Conservation (phyloP, 2,797 vertebrate species). For the Mastacembelus armatus region DNA sequence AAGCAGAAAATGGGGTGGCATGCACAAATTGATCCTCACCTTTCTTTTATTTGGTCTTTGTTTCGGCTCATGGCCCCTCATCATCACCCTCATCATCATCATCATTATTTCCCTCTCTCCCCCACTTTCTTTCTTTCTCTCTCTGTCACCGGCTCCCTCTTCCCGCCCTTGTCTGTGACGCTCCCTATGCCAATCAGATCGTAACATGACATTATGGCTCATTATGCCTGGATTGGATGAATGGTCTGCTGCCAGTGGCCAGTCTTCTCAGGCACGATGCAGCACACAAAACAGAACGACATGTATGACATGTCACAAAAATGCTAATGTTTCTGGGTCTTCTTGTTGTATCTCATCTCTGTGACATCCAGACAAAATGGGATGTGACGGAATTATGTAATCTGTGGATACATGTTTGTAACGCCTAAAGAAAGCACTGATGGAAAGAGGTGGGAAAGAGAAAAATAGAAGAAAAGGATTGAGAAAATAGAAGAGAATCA, state of each 20-base stretch:
- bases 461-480: constrained; percentile 20
- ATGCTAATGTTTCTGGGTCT: constrained; percentile 44
- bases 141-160: constrained; percentile 46
- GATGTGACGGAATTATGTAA: constrained; percentile 42
- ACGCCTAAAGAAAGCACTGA: constrained; percentile 40
- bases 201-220: constrained; percentile 72
- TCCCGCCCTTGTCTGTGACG: constrained; percentile 61
- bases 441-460: constrained; percentile 39
- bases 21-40: constrained; percentile 68
- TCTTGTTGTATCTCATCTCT: constrained; percentile 36
- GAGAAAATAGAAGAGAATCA: constrained; percentile 39
- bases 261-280: constrained; percentile 17
- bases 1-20: constrained; percentile 53
- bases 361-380: constrained; percentile 3
- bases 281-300: constrained; percentile 9
- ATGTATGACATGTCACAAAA: constrained; percentile 15
- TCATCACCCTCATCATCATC: constrained; percentile 72
- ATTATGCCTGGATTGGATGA: constrained; percentile 69
- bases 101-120: constrained; percentile 46
- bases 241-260: constrained; percentile 31
- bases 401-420: constrained; percentile 32
- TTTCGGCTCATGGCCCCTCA: constrained; percentile 72
- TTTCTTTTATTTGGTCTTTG: constrained; percentile 68
- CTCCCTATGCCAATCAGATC: constrained; percentile 69
- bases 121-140: constrained; percentile 31